Evolutionary conservation across 1,140 invertebrate species (phyloP).

Genomic region (Littorina saxatilis): DNA sequence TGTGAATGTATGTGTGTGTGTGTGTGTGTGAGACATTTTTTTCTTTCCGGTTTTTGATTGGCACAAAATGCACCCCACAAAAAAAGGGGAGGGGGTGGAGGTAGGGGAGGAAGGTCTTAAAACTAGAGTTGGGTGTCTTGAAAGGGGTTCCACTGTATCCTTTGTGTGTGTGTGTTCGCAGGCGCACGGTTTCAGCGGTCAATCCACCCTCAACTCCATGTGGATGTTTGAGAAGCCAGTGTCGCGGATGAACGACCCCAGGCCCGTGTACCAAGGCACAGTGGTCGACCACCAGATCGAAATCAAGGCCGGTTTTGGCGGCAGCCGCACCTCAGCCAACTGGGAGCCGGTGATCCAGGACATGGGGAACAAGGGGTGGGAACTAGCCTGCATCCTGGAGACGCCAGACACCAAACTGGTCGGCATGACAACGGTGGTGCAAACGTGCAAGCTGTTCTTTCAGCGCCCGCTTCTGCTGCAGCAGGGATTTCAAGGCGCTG

Average conservation of each 20-base stretch:
- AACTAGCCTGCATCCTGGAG: constrained; percentile 60
- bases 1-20: no score
- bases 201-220: constrained; percentile 40
- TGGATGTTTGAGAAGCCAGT: constrained; percentile 65
- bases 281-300: constrained; percentile 53
- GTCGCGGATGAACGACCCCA: constrained; percentile 50
- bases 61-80: no score
- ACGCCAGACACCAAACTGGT: constrained; percentile 44
- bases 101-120: no score
- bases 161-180: no score
- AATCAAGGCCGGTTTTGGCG: constrained; percentile 43
- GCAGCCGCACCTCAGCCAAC: constrained; percentile 30
- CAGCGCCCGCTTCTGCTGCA: constrained; percentile 46
- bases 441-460: constrained; percentile 50
- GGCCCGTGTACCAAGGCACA: constrained; percentile 57
- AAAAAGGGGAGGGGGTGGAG: no score
- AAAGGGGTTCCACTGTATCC: no score
- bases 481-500: neutral
- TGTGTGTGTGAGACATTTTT: no score
- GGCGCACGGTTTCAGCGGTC: constrained; percentile 33
- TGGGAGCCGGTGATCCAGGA: constrained; percentile 57
- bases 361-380: constrained; percentile 61
- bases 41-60: no score
- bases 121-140: no score
- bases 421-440: constrained; percentile 10